Conservation (phyloP, 2,797 vertebrate species). For the Esox masquinongy region DNA sequence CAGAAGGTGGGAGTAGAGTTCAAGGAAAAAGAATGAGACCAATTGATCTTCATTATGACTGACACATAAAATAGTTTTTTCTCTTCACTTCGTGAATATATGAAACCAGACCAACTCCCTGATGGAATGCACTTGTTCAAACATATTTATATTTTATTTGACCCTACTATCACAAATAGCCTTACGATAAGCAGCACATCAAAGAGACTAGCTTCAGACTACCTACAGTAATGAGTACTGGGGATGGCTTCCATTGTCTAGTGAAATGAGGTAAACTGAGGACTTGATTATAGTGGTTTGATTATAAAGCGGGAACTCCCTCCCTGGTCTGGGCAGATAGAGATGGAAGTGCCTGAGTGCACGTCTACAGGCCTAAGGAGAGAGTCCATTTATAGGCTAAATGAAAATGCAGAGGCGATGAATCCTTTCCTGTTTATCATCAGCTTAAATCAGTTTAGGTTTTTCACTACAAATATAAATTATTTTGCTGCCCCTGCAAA, state of each 20-base stretch:
- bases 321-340: constrained; percentile 6
- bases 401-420: constrained; percentile 45
- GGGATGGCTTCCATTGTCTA: not conserved
- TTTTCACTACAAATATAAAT: constrained; percentile 34
- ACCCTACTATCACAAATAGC: not conserved
- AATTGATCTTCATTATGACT: not conserved
- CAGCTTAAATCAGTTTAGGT: constrained; percentile 36
- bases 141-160: not conserved
- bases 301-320: constrained; percentile 15
- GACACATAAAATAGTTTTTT: not conserved
- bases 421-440: constrained; percentile 53
- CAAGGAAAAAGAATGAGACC: constrained; percentile 20
- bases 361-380: not conserved
- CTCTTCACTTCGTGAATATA: not conserved
- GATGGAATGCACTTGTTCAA: not conserved
- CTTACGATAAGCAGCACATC: not conserved
- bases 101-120: not conserved
- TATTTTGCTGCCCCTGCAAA: constrained; percentile 44
- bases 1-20: constrained; percentile 68
- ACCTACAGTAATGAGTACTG: not conserved
- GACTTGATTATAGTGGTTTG: not conserved
- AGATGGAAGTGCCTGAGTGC: constrained; percentile 12
- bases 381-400: constrained; percentile 40
- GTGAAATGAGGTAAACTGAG: not conserved
- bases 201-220: not conserved